Evolutionary conservation across 2,888 invertebrate genomes (phyloP), one percentile per base, ranked within the genome.

Genomic region (Yponomeuta plumbellus): DNA sequence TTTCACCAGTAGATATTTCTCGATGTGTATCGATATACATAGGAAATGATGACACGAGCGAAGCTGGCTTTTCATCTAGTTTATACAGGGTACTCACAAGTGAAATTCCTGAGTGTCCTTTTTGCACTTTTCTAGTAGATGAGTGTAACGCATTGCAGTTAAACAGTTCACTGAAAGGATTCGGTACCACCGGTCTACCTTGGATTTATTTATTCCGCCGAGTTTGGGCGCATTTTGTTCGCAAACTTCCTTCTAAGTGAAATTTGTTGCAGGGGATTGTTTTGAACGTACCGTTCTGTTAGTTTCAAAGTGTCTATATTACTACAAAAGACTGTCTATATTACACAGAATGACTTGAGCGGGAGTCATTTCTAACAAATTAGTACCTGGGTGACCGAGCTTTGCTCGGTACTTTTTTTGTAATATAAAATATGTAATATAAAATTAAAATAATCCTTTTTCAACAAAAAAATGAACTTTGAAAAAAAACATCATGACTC

Each of bases 61-160:
- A n/a, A n/a, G n/a, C n/a, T n/a, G n/a, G n/a, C n/a, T 39, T 39
- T 39, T 39, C 11, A 8, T 39, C 39, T n/a, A n/a, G n/a, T n/a
- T n/a, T n/a, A n/a, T n/a, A n/a, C n/a, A n/a, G n/a, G n/a, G n/a
- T n/a, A n/a, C n/a, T n/a, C n/a, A n/a, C n/a, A n/a, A 52, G 17
- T 13, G 44, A 17, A 17, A 17, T 17, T 52, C 13, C 17, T 13
- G 13, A 52, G 17, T 13, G 44, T 13, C 3, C 44, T 52, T 17
- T 17, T 17, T 17, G 17, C 13, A 52, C 17, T 1, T 52, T 52
- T 52, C 13, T 52, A 52, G 13, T 59, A 21, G 8, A 3, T 59
- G 21, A 13, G 23, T 10, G 59, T 59, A 59, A 59, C 59, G 59
- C 59, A 59, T 59, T 59, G 59, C 59, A 59, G 59, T 59, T 59